Percentiles rank a stretch among this genome's conserved stretches.
Evolutionary conservation across 2,113 vertebrate species (phyloP).

Genomic region (Hydrolagus affinis): DNA sequence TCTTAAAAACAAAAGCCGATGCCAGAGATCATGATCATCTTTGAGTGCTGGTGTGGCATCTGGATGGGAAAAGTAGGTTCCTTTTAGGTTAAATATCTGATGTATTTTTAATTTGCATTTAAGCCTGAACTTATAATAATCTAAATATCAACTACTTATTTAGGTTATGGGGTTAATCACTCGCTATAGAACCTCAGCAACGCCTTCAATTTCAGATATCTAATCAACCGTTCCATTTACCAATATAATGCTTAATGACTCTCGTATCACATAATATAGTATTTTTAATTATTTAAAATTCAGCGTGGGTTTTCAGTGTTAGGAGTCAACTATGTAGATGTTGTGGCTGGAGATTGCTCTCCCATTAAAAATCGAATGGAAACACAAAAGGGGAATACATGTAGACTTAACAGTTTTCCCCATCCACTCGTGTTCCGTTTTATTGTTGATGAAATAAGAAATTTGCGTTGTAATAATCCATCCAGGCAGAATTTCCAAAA

Average conservation of each 20-base stretch:
- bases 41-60: no score
- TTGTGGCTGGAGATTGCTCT: neutral
- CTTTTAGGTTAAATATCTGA: no score
- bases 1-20: no score
- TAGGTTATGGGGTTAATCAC: neutral
- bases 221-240: neutral
- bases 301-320: neutral
- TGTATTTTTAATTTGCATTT: neutral
- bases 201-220: neutral
- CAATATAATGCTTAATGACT: neutral
- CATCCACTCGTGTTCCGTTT: neutral
- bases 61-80: no score
- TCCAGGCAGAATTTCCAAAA: neutral
- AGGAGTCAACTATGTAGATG: neutral
- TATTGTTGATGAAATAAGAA: neutral
- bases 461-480: neutral
- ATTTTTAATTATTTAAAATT: neutral
- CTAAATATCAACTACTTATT: neutral
- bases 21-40: no score
- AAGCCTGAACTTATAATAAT: neutral
- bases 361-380: neutral
- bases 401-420: neutral
- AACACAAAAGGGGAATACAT: neutral
- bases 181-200: neutral
- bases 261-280: neutral